Evolutionary conservation across 2,113 vertebrate genomes (phyloP), one percentile per base, ranked within the genome.

Genomic region (Podiceps cristatus): DNA sequence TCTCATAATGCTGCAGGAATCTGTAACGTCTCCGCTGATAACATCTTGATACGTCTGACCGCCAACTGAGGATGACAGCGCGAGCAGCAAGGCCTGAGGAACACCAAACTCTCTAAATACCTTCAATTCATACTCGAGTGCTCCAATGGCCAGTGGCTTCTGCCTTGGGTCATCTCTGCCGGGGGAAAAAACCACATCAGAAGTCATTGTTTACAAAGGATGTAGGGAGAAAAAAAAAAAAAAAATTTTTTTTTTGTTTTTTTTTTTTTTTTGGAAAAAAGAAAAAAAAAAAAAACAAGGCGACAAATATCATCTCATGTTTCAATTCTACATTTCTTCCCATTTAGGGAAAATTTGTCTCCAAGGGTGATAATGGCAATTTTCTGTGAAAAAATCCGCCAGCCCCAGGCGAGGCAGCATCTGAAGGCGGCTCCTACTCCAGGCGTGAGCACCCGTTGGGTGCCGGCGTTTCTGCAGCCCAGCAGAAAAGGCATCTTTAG

Each of bases 1-100:
- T 50, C 28, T 44, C 28, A 45, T 12, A 56, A 18, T 1, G 3
- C 25, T 45, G n/a, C 29, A 44, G 62, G n/a, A 40, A 58, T 59
- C 73, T 9, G 13, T 22, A 29, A 27, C 2, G 0, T 29, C 74
- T 40, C 20, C 2, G 37, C 33, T 6, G 17, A 47, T 53, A 66
- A 50, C 55, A 53, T 63, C 28, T 31, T 8, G 12, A 35, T 45
- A 11, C 0, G 1, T 28, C 66, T 1, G 1, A 72, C 40, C 2
- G 1, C 35, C 72, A 42, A 3, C 1, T 1, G 8, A 37, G 44
- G 18, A 14, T 0, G 40, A 6, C 29, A 11, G 29, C 0, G 47
- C 2, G n/a, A 40, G 62, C 11, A 5, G 52, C 35, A 12, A 28
- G 44, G 27, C 0, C 2, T 22, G 52, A 29, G 5, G 42, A 53